phyloP scores from a whole-genome alignment of 1,140 invertebrate genomes.

The Ericerus pela region DNA sequence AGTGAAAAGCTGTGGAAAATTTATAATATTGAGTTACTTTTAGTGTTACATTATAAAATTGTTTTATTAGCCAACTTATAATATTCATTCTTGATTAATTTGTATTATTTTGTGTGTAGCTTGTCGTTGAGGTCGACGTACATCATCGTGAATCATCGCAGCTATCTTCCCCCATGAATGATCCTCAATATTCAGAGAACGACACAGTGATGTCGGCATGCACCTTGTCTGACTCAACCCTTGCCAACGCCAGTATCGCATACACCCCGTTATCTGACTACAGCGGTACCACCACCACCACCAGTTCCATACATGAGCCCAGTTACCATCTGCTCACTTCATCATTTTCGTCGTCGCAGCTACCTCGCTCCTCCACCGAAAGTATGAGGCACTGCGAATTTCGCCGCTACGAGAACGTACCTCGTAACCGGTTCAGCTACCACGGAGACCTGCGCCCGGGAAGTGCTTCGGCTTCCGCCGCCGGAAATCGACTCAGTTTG shows the following conservation, averaged over 20 bases:
- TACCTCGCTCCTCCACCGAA: background rate
- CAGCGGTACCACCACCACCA: background rate
- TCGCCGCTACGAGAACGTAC: background rate
- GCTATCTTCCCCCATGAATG: slow-evolving; percentile 15
- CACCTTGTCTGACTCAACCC: background rate
- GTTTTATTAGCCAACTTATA: too few species aligned
- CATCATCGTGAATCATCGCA: slow-evolving; percentile 12
- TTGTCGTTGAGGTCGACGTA: slow-evolving; percentile 11
- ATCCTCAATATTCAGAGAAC: background rate
- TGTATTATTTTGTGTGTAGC: background rate
- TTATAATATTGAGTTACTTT: too few species aligned
- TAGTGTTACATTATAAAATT: too few species aligned
- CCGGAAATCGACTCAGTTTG: background rate
- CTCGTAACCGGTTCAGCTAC: slow-evolving; percentile 19
- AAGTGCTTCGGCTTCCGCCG: background rate
- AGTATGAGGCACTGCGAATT: background rate
- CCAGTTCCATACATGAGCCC: background rate
- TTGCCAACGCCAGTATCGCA: background rate
- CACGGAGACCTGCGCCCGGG: slow-evolving; percentile 14
- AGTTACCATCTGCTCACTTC: background rate
- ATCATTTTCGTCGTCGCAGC: background rate
- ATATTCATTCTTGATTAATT: background rate
- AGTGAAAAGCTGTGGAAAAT: too few species aligned
- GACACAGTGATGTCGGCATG: background rate
- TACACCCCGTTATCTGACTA: background rate